Evolutionary conservation across 1,140 invertebrate genomes (phyloP).

Genomic region (Reticulitermes speratus): DNA sequence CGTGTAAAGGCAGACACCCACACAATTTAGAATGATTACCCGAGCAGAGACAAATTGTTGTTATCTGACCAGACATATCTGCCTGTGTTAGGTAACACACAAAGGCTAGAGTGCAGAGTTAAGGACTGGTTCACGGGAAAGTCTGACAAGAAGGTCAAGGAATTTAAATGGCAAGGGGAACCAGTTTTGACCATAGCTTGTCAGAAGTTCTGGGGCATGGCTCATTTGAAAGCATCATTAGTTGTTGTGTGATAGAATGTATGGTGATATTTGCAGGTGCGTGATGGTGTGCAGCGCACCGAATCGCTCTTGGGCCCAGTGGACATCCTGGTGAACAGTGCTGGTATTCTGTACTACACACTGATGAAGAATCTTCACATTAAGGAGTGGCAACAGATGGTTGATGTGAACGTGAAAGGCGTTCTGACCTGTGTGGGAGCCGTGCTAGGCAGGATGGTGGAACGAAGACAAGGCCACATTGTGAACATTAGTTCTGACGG

Average conservation of each 20-base stretch:
- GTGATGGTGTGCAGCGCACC: constrained; percentile 33
- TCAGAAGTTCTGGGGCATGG: not conserved
- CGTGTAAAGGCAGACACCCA: too few relatives aligned
- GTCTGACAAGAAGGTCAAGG: too few relatives aligned
- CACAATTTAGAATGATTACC: too few relatives aligned
- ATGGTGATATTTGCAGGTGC: constrained; percentile 32
- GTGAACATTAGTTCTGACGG: constrained; percentile 42
- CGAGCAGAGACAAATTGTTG: too few relatives aligned
- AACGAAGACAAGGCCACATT: constrained; percentile 38
- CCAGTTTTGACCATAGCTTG: not conserved
- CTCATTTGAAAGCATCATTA: not conserved
- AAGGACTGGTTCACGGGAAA: too few relatives aligned
- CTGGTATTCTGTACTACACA: constrained; percentile 41
- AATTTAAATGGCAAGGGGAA: too few relatives aligned
- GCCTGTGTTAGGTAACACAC: too few relatives aligned
- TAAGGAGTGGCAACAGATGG: constrained; percentile 39
- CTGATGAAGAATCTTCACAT: constrained; percentile 38
- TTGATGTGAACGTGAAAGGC: constrained; percentile 40
- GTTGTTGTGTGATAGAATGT: not conserved
- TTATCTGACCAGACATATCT: too few relatives aligned
- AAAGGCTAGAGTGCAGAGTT: too few relatives aligned
- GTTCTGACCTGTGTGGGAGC: constrained; percentile 39
- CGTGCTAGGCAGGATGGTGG: constrained; percentile 38
- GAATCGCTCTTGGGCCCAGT: constrained; percentile 38
- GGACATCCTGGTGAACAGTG: constrained; percentile 40